Conservation (phyloP, 2,113 vertebrate species). For the Formicarius rufipectus region DNA sequence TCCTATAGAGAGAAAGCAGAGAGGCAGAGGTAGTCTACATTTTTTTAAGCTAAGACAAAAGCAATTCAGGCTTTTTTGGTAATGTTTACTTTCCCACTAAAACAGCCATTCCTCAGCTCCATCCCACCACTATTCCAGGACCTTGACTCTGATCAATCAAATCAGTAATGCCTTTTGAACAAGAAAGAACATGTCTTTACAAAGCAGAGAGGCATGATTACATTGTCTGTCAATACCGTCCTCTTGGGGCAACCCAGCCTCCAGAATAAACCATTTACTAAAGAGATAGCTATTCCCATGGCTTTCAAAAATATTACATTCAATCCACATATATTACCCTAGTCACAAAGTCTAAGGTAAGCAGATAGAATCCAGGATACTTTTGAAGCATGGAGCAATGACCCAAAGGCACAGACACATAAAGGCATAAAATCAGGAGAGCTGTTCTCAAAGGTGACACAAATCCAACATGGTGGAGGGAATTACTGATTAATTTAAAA, state of each 20-base stretch:
- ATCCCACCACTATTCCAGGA: not conserved
- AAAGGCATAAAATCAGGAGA: not conserved
- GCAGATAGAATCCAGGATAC: not conserved
- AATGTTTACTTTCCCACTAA: not conserved
- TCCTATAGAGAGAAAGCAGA: not conserved
- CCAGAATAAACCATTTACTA: not conserved
- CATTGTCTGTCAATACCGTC: not conserved
- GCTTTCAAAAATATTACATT: not conserved
- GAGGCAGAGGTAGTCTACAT: not conserved
- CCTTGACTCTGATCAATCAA: not conserved
- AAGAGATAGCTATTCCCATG: not conserved
- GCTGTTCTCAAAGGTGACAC: not conserved
- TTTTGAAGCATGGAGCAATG: not conserved
- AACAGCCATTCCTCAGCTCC: not conserved
- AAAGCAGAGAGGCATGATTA: not conserved
- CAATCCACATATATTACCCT: not conserved
- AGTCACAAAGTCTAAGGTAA: not conserved
- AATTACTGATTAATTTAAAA: not conserved
- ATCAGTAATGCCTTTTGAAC: not conserved
- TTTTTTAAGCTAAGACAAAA: not conserved
- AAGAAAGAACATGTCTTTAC: not conserved
- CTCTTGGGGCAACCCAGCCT: not conserved
- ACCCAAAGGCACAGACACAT: not conserved
- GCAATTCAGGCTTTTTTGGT: not conserved
- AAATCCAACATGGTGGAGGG: not conserved